Evolutionary conservation across 2,797 vertebrate genomes (phyloP).

Genomic region (Coilia nasus): DNA sequence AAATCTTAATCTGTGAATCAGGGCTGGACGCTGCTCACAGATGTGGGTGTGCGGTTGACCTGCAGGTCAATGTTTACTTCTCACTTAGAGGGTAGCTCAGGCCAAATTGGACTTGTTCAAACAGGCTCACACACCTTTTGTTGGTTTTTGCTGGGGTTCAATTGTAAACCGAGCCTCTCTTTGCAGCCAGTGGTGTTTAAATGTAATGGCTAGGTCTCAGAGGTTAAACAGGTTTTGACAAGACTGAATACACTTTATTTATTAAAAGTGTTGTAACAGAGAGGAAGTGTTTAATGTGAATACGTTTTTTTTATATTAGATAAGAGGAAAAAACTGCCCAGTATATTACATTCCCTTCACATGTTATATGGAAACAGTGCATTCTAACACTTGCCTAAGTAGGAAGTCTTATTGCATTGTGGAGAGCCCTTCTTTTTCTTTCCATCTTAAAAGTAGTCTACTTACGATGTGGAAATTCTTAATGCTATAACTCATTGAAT

Average conservation of each 20-base stretch:
- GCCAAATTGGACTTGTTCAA: constrained; percentile 24
- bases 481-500: constrained; percentile 26
- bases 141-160: neutral
- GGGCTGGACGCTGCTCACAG: constrained; percentile 30
- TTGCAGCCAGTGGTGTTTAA: neutral
- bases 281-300: neutral
- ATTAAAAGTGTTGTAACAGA: neutral
- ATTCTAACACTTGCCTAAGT: neutral
- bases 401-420: neutral
- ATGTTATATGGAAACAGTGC: neutral
- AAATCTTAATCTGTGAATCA: constrained; percentile 11
- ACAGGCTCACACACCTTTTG: constrained; percentile 13
- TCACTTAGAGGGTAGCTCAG: constrained; percentile 14
- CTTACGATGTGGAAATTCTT: constrained; percentile 28
- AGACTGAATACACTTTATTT: neutral
- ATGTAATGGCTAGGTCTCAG: neutral
- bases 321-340: neutral
- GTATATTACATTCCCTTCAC: neutral
- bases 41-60: constrained; percentile 36
- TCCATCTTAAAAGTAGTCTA: constrained; percentile 27
- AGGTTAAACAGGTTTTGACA: constrained; percentile 3
- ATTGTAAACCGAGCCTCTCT: neutral
- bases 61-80: constrained; percentile 45
- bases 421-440: constrained; percentile 23
- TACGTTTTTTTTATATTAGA: neutral